Conservation (phyloP, 1,140 invertebrate species). For the Brachionus plicatilis region DNA sequence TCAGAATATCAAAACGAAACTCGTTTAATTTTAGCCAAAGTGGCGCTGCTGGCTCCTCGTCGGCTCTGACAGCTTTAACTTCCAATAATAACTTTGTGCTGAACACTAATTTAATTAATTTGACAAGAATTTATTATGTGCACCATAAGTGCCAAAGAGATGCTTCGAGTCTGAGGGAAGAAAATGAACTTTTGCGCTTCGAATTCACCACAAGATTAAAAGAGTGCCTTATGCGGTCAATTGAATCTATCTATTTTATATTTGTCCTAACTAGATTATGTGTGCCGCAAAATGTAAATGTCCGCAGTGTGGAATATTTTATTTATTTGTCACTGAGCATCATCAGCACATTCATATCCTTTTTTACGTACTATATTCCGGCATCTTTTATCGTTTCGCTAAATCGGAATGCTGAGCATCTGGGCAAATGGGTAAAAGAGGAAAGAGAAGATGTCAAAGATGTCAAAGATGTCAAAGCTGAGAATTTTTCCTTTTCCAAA, state of each 20-base stretch:
- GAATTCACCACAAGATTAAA: constrained; percentile 10
- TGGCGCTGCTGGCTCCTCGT: neutral
- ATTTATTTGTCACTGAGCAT: neutral
- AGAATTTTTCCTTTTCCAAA: neutral
- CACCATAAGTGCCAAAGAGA: constrained; percentile 6
- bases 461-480: neutral
- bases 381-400: neutral
- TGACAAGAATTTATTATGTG: constrained; percentile 11
- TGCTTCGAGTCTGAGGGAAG: neutral
- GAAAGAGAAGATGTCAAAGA: neutral
- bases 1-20: neutral
- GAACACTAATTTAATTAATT: constrained; percentile 13
- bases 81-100: neutral
- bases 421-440: neutral
- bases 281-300: neutral
- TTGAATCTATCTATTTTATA: constrained; percentile 10
- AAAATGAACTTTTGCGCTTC: neutral
- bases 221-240: neutral
- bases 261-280: neutral
- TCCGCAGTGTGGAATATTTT: neutral
- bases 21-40: neutral
- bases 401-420: constrained; percentile 4
- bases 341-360: neutral
- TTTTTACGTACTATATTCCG: constrained; percentile 28
- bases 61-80: neutral